Evolutionary conservation across 2,113 vertebrate species (phyloP), one percentile per base, ranked within the genome.

Genomic region (Loxodonta africana): DNA sequence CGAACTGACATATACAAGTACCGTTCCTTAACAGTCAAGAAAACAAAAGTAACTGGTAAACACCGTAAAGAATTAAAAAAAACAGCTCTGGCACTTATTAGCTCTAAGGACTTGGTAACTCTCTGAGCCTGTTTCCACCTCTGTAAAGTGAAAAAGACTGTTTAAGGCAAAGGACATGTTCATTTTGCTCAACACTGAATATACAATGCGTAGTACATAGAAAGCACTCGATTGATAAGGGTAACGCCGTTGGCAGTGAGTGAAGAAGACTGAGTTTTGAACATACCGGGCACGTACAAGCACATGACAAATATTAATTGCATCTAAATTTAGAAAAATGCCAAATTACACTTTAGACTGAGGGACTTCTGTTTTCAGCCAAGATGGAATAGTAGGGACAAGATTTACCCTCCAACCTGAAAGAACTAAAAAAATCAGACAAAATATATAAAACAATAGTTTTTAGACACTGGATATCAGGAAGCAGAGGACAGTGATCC

Each of bases 111-210:
- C 37, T n/a, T 65, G 14, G 37, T 62, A 69, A 88, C 2, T 10
- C 65, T 74, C 78, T 74, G 21, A 82, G 80, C 57, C 46, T 82
- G 21, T 57, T 94, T 62, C 65, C 8, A 60, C 63, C 77, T 67
- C 69, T 87, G 7, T 78, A 83, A 51, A 95, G 30, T 94, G 37
- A 94, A 94, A 91, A 95, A 81, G 14, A 73, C 53, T 93, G 21
- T 86, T 33, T 30, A 82, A 90, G 18, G n/a, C 30, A 89, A 84
- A 85, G 74, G 8, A 41, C 48, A 67, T 62, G 2, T 25, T 71
- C 46, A 33, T 41, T 90, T 41, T 92, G 33, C 44, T 82, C 48
- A 76, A 60, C 73, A 94, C 21, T 63, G 11, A 85, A 76, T 74
- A 90, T 0, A 57, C 5, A 82, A 11, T 23, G 33, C 21, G 2